Evolutionary conservation across 2,888 invertebrate species (phyloP).

Genomic region (Spilosoma lubricipeda): DNA sequence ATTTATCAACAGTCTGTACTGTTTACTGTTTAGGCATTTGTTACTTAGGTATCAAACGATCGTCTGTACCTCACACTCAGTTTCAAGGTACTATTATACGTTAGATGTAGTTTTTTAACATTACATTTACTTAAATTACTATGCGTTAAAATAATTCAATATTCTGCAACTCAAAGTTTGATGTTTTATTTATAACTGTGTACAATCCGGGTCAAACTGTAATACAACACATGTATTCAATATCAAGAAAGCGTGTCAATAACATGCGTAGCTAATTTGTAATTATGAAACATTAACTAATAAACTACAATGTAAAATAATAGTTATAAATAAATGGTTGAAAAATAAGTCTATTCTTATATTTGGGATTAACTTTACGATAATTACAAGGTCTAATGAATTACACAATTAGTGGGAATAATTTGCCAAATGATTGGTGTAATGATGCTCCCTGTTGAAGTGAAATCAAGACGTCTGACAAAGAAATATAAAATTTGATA

Average conservation of each 20-base stretch:
- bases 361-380: not conserved
- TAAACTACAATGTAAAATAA: slow-evolving; percentile 7
- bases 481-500: slow-evolving; percentile 49
- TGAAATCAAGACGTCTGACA: not conserved
- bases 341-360: not conserved
- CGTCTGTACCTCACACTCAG: not conserved
- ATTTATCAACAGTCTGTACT: not conserved
- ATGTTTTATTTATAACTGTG: not conserved
- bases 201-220: not conserved
- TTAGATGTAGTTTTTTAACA: not conserved
- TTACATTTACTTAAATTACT: not conserved
- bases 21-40: not conserved
- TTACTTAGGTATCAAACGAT: not conserved
- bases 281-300: slow-evolving; percentile 30
- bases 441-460: not conserved
- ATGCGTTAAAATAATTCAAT: not conserved
- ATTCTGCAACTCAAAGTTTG: not conserved
- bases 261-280: slow-evolving; percentile 28
- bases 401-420: slow-evolving; percentile 22
- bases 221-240: slow-evolving; percentile 1
- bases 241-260: slow-evolving; percentile 27
- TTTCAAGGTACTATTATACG: not conserved
- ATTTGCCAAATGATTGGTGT: slow-evolving; percentile 13
- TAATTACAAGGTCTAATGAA: not conserved
- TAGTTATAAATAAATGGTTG: not conserved